Base-by-base conservation (phyloP, 2,797 vertebrate genomes). In the Dromococcyx pavoninus region DNA sequence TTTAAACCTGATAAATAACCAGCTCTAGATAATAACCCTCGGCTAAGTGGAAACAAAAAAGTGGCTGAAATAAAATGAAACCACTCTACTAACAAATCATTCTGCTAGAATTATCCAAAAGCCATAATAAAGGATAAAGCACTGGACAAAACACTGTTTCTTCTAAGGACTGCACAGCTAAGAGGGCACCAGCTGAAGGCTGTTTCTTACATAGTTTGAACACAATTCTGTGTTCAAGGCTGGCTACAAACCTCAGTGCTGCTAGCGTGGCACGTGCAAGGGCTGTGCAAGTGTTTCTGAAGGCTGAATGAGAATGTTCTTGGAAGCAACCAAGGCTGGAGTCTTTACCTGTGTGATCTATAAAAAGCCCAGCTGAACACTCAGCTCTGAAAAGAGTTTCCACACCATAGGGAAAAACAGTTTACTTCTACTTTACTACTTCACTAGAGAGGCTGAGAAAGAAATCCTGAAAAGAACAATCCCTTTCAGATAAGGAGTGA, bases 211-310 rank as follows among this genome's bases (percentile, higher is more conserved):
- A 3, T 22, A 64, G 53, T 25, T 24, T 80, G 43, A n/a, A 21
- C 18, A 19, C 17, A 30, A 18, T 32, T 35, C 17, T 56, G 64
- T 25, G 37, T 44, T 50, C 41, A 23, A 32, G 33, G 37, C 64
- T 21, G 51, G 50, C 64, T 57, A 28, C 41, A 41, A 71, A 39
- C 44, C 10, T 46, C 51, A 23, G 11, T 39, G 46, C 15, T 13
- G 19, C 17, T 6, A 9, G 27, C 3, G 3, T 23, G 32, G 37
- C 5, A 1, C 5, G 3, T 18, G 27, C 0, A 1, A 50, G 32
- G 43, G 53, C 18, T 48, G 17, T 73, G 18, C 16, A 25, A 32
- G 39, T 11, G 27, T 53, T 8, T 3, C 8, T 5, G 10, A 43
- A 58, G 67, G 86, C 33, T 76, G 50, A 65, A 58, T 7, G 33